A percentile compares a stretch with the other conserved stretches of the same genome.
phyloP scores from a whole-genome alignment of 2,797 vertebrate species.

The Denticeps clupeoides region DNA sequence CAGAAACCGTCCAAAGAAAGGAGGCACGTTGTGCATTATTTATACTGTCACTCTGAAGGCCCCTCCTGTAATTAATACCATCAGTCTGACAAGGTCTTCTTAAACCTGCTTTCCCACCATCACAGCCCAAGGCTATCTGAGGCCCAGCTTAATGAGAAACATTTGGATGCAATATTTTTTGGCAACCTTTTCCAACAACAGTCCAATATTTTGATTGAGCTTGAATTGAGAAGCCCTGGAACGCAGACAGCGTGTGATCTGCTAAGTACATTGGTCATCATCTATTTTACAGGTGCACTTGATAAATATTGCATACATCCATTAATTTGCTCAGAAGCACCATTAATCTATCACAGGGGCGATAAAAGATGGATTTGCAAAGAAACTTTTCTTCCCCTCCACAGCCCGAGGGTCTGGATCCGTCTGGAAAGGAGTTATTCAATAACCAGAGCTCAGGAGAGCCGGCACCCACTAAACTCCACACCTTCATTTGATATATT shows the following conservation, averaged over 20 bases:
- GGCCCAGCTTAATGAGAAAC: slow-evolving; percentile 44
- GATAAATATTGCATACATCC: not conserved
- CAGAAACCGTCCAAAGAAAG: too few species aligned
- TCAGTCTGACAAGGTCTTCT: slow-evolving; percentile 47
- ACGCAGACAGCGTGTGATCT: not conserved
- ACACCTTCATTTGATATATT: too few species aligned
- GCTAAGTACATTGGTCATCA: not conserved
- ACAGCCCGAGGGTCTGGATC: too few species aligned
- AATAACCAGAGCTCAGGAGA: too few species aligned
- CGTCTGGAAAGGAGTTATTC: too few species aligned
- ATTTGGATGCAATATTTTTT: slow-evolving; percentile 44
- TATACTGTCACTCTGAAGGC: slow-evolving; percentile 41
- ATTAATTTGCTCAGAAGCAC: not conserved
- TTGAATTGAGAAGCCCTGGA: slow-evolving; percentile 23
- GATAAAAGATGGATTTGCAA: too few species aligned
- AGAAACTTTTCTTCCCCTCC: too few species aligned
- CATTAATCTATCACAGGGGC: not conserved
- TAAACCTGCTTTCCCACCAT: slow-evolving; percentile 33
- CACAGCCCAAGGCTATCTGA: slow-evolving; percentile 43
- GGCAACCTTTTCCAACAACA: slow-evolving; percentile 35
- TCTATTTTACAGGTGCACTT: not conserved
- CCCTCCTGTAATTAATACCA: slow-evolving; percentile 53
- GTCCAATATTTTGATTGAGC: slow-evolving; percentile 48
- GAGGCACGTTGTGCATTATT: slow-evolving; percentile 48
- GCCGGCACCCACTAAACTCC: too few species aligned